Percentiles rank a stretch among this genome's conserved stretches.
These are phyloP conservation scores for Okamejei kenojei DNA, from an alignment of 2,797 vertebrate genomes.

Conservation along the genomic window DNA sequence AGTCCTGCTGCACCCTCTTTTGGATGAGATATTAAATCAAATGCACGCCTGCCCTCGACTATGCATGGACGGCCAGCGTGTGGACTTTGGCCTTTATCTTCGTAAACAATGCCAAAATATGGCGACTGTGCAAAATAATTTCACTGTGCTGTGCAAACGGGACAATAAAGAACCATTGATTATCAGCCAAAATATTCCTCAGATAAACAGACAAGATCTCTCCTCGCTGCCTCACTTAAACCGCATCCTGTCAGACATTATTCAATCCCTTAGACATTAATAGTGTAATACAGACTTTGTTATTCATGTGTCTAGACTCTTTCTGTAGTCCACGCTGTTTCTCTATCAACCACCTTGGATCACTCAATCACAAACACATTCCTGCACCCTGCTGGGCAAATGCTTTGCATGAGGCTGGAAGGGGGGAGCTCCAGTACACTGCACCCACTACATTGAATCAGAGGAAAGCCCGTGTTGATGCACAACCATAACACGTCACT, in stretches of 20 bases:
- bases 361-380: constrained; percentile 28
- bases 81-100: no score
- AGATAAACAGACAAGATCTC: background rate
- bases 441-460: background rate
- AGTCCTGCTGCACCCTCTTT: no score
- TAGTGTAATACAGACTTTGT: background rate
- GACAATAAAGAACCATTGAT: background rate
- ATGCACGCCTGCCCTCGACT: no score
- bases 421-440: background rate
- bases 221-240: background rate
- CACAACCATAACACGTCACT: constrained; percentile 36
- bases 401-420: background rate
- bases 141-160: no score
- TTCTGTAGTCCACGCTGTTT: background rate
- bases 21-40: no score
- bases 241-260: no score
- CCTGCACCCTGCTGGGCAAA: constrained; percentile 35
- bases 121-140: no score
- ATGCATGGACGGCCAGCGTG: no score
- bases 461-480: background rate
- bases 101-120: no score
- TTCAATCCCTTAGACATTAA: background rate
- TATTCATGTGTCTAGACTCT: background rate
- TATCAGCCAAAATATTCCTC: background rate
- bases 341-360: background rate